Evolutionary conservation across 2,113 vertebrate genomes (phyloP).

Genomic region (Pomatorhinus ruficollis): DNA sequence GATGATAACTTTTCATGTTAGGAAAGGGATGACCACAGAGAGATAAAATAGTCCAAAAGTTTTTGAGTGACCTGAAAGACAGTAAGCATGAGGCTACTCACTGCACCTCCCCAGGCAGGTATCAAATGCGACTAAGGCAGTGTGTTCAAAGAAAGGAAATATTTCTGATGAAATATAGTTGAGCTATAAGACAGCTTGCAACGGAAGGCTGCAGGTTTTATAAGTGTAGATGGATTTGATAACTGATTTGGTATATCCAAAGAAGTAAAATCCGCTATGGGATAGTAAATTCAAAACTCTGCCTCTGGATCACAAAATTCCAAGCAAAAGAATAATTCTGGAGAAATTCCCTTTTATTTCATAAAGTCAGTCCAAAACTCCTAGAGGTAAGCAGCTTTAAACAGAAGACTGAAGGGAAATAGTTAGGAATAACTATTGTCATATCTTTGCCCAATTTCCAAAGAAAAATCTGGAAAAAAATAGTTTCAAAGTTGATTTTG

Average conservation of each 20-base stretch:
- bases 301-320: neutral
- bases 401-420: neutral
- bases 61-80: neutral
- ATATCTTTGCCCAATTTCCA: neutral
- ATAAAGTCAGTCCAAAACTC: neutral
- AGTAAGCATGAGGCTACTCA: neutral
- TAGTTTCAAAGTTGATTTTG: rapidly evolving
- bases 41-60: neutral
- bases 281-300: neutral
- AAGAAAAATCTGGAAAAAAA: neutral
- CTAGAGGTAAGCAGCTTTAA: neutral
- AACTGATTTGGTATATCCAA: neutral
- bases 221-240: neutral
- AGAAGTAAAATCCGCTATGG: neutral
- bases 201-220: neutral
- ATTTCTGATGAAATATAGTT: neutral
- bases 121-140: neutral
- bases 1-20: neutral
- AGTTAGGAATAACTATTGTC: neutral
- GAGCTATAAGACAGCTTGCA: neutral
- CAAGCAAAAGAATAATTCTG: neutral
- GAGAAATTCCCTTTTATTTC: neutral
- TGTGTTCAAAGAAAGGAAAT: neutral
- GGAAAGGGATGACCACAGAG: neutral
- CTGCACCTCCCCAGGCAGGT: neutral